phyloP scores from a whole-genome alignment of 2,888 invertebrate species.

The Eurytoma adleriae region DNA sequence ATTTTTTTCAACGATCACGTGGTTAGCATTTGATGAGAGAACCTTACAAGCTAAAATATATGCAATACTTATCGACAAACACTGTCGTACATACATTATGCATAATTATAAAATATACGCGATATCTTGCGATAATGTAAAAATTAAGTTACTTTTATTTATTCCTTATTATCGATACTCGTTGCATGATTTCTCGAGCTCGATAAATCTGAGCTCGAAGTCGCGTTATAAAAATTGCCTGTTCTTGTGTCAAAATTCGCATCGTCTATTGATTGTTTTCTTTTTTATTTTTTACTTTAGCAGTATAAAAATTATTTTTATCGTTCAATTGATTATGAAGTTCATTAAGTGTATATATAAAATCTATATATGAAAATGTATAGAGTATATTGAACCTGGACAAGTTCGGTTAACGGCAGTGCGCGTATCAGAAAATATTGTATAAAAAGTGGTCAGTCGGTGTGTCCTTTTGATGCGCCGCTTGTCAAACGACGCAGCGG shows the following conservation, averaged over 20 bases:
- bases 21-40: constrained; percentile 29
- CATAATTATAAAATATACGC: constrained; percentile 51
- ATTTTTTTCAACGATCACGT: constrained; percentile 34
- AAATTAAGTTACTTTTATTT: constrained; percentile 30
- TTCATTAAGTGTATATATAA: constrained; percentile 22
- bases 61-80: constrained; percentile 36
- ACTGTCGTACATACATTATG: constrained; percentile 38
- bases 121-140: constrained; percentile 40
- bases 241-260: not conserved
- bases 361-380: constrained; percentile 33
- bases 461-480: constrained; percentile 4
- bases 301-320: constrained; percentile 48
- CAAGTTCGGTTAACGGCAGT: constrained; percentile 40
- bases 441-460: constrained; percentile 18
- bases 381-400: constrained; percentile 37
- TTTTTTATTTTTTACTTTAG: not conserved
- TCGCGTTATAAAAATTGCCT: constrained; percentile 17
- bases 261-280: not conserved
- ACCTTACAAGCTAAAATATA: constrained; percentile 43
- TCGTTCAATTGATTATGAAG: constrained; percentile 33
- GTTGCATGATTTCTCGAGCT: constrained; percentile 20
- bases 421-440: constrained; percentile 17
- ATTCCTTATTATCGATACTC: constrained; percentile 40
- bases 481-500: not conserved
- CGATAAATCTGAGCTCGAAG: constrained; percentile 7